These are phyloP conservation scores for Thrips palmi DNA, from an alignment of 1,140 invertebrate genomes.

Conservation along the genomic window DNA sequence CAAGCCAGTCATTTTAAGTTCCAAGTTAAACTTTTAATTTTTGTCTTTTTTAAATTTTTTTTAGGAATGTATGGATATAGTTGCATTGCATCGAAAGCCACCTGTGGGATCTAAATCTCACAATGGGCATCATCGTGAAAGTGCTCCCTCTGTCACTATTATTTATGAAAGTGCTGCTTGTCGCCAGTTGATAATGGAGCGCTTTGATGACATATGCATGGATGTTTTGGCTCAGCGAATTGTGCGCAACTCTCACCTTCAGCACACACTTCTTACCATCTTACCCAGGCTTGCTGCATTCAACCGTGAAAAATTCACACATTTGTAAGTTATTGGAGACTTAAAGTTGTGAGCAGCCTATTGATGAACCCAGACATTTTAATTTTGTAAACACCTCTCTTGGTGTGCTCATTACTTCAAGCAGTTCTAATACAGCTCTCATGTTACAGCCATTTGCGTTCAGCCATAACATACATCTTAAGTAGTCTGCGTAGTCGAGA, in stretches of 20 bases:
- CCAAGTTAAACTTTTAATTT: background rate
- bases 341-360: too few species aligned
- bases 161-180: slow-evolving; percentile 74
- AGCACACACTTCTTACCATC: slow-evolving; percentile 70
- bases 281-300: slow-evolving; percentile 91
- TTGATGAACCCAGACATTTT: too few species aligned
- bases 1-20: too few species aligned
- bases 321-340: slow-evolving; percentile 25
- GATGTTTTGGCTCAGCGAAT: slow-evolving; percentile 56
- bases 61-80: slow-evolving; percentile 21
- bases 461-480: slow-evolving; percentile 62
- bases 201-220: slow-evolving; percentile 66
- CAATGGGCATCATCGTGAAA: slow-evolving; percentile 23
- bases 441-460: slow-evolving; percentile 45
- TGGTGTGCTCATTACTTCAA: slow-evolving; percentile 5
- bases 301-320: slow-evolving; percentile 61
- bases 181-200: slow-evolving; percentile 59
- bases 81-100: slow-evolving; percentile 22
- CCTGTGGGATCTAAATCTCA: slow-evolving; percentile 18
- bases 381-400: background rate
- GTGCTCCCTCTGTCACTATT: slow-evolving; percentile 22
- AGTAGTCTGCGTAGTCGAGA: slow-evolving; percentile 54
- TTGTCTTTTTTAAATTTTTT: slow-evolving; percentile 6
- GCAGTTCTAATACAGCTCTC: too few species aligned
- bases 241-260: slow-evolving; percentile 61